Evolutionary conservation across 2,113 vertebrate genomes (phyloP).

Genomic region (Pseudolaguvia tuberculata): DNA sequence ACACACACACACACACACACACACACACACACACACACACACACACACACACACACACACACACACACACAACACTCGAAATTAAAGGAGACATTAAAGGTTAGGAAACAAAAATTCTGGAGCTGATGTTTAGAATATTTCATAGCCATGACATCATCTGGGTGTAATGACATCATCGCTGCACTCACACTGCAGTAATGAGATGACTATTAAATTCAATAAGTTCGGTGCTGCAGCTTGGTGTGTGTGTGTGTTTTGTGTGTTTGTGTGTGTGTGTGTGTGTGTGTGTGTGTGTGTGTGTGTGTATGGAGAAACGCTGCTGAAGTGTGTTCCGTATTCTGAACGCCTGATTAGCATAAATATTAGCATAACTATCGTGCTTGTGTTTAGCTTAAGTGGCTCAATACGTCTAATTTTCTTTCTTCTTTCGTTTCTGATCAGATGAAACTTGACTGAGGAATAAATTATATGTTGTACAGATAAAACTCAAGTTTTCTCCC

Average conservation of each 20-base stretch:
- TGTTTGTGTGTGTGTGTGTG: too few species aligned
- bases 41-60: too few species aligned
- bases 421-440: conserved; percentile 58
- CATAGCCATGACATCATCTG: background rate
- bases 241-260: too few species aligned
- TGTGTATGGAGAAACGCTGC: background rate
- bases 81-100: too few species aligned
- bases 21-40: too few species aligned
- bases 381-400: conserved; percentile 73
- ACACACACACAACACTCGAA: too few species aligned
- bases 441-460: conserved; percentile 69
- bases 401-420: conserved; percentile 76
- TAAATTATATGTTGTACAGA: conserved; percentile 42
- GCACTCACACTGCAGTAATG: background rate
- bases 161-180: background rate
- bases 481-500: conserved; percentile 36
- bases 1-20: too few species aligned
- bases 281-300: too few species aligned
- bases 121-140: background rate
- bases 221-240: background rate
- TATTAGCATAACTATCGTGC: conserved; percentile 50
- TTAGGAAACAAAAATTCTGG: background rate
- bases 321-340: background rate
- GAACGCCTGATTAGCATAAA: conserved; percentile 55
- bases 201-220: background rate